Base-by-base conservation (phyloP, 2,113 vertebrate genomes). In the Ophiodon elongatus region DNA sequence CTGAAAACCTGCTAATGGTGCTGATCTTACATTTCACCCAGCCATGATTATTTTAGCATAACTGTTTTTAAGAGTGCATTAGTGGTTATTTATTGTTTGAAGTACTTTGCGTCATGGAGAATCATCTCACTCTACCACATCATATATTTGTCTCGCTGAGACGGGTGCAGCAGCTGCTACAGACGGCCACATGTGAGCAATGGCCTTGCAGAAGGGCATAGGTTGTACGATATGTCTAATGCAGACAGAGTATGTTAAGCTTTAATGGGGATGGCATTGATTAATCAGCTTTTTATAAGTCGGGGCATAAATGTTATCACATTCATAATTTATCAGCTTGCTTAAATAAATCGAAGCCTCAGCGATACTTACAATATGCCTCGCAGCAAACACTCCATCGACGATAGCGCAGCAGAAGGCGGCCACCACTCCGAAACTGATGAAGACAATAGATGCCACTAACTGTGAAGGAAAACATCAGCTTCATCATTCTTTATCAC, bases 381-480 rank as follows among this genome's bases (percentile, higher is more conserved):
- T 97, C 67, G 98, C 97, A 83, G 98, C 98, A 95, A 99, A 99
- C 78, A 99, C 97, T 5, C 98, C 98, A 0, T 99, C 98, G 2
- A 99, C 98, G 65, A 99, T 99, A 77, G 98, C 98, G 84, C 98
- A 99, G 92, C 98, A 99, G 92, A 99, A 99, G 1, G 98, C 97
- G 0, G 98, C 98, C 68, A 99, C 97, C 92, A 99, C 98, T 0
- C 98, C 98, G 63, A 99, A 99, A 92, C 97, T 99, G 96, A 99
- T 99, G 93, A 99, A 99, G 89, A 99, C 97, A 1, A 99, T 99
- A 37, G 98, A 99, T 47, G 98, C 98, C 91, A 99, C 98, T 88
- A 99, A 94, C 98, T 99, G 96, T 54, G 84, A 80, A 66, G 41
- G 56, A 71, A 83, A 59, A 79, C 50, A 14, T 72, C 19, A 69